A percentile compares a stretch with the other conserved stretches of the same genome.
Conservation (phyloP, 1,140 invertebrate genomes). For the silkworm (Bombyx mori) region DNA sequence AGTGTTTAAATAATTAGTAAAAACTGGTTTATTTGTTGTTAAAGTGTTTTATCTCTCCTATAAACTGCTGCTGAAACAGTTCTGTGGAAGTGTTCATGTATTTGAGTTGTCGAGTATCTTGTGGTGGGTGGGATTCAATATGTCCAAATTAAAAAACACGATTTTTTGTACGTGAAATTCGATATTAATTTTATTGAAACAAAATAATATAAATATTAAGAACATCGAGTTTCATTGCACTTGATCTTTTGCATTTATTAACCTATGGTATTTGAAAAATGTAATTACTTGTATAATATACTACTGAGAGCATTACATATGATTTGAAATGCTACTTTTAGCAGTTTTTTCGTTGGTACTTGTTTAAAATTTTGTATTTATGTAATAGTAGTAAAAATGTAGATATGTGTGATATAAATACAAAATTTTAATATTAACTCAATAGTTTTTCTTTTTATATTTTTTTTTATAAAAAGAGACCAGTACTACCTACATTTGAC, state of each 20-base stretch:
- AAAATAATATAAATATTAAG: slow-evolving; percentile 25
- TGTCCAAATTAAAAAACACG: slow-evolving; percentile 37
- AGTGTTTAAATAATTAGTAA: slow-evolving; percentile 65
- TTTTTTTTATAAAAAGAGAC: slow-evolving; percentile 44
- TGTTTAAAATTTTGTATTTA: slow-evolving; percentile 73
- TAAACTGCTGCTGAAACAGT: slow-evolving; percentile 41
- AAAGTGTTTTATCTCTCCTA: slow-evolving; percentile 63
- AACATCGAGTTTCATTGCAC: slow-evolving; percentile 66
- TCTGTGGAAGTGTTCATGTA: slow-evolving; percentile 46
- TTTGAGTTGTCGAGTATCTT: slow-evolving; percentile 47
- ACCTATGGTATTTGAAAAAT: slow-evolving; percentile 71
- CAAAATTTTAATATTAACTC: slow-evolving; percentile 70
- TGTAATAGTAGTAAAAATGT: slow-evolving; percentile 69
- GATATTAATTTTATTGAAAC: slow-evolving; percentile 53
- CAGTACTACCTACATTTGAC: slow-evolving; percentile 51
- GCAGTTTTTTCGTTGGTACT: slow-evolving; percentile 65
- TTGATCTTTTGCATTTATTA: slow-evolving; percentile 73
- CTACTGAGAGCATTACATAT: slow-evolving; percentile 65
- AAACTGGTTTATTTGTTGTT: slow-evolving; percentile 62
- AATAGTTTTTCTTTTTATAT: slow-evolving; percentile 51
- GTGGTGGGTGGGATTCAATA: slow-evolving; percentile 41
- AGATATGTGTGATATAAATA: slow-evolving; percentile 72
- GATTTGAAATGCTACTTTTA: slow-evolving; percentile 64
- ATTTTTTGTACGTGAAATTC: slow-evolving; percentile 51
- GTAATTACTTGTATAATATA: slow-evolving; percentile 73